Base-by-base conservation (phyloP, 2,888 invertebrate genomes). In the Muschampia plurimacula region DNA sequence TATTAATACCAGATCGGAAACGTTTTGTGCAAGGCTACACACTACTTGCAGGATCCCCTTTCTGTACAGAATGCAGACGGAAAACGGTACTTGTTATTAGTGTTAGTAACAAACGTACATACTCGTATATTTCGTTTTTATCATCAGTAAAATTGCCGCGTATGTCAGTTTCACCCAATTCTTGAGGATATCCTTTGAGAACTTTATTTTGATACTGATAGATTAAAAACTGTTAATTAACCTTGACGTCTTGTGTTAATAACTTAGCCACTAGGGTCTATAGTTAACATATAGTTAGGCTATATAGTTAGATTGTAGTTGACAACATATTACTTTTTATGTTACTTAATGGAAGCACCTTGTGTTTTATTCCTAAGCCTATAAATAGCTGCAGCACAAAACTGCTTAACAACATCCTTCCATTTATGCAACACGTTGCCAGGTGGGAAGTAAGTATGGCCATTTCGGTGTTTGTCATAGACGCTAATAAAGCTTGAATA, bases 31-130 rank as follows among this genome's bases (percentile, higher is more conserved):
- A n/a, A 8, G 36, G 22, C 9, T n/a, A 28, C 2, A 66, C 36
- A 59, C 22, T 32, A 57, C 65, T 55, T 66, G 36, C 66, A 22
- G 44, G 60, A 62, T 59, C 41, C 32, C 62, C 60, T 70, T 55
- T 12, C 55, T 64, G 62, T 60, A 13, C 66, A 39, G 71, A 72
- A 55, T 44, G 36, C 44, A 28, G 49, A 10, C 22, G 49, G 68
- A 44, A 57, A 70, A 67, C 65, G 65, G 70, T 68, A 41, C 70
- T 2, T 9, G 22, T 7, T 60, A 46, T 60, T 60, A 52, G 52
- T 72, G 66, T 74, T 69, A 74, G 67, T 74, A 67, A 74, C 67
- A 65, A 59, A 12, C 68, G 32, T 32, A 32, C 32, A 32, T 32
- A 32, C 32, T 3, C 3, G 55, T 69, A 66, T 66, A 69, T 67